phyloP scores from a whole-genome alignment of 2,113 vertebrate genomes.

The Equus quagga region DNA sequence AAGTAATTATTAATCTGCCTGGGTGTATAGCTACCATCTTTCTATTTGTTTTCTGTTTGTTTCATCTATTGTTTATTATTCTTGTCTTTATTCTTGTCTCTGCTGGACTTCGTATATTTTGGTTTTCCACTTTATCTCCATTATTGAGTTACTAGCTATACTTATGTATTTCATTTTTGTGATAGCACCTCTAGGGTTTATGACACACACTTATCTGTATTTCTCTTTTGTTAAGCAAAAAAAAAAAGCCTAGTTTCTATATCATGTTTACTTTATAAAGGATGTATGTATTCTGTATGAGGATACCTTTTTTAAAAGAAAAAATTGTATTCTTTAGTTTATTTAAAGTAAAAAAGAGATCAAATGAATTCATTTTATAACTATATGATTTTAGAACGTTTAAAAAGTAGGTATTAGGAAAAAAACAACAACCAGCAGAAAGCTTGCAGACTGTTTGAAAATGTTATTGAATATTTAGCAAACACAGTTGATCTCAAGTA shows the following conservation, averaged over 20 bases:
- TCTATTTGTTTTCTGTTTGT: neutral
- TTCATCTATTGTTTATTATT: neutral
- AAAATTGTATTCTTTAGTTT: neutral
- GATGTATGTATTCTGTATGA: neutral
- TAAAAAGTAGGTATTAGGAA: neutral
- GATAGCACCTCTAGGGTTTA: neutral
- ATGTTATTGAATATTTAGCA: neutral
- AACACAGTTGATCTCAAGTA: neutral
- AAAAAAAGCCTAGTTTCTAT: neutral
- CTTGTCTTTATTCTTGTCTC: neutral
- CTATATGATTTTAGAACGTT: constrained; percentile 18
- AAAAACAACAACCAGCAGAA: neutral
- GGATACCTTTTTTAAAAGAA: neutral
- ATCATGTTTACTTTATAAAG: neutral
- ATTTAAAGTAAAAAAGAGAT: neutral
- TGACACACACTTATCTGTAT: neutral
- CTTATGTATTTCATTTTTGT: neutral
- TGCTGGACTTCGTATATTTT: neutral
- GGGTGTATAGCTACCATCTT: neutral
- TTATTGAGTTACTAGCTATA: neutral
- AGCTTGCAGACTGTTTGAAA: neutral
- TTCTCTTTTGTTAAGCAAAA: neutral
- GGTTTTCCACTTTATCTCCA: neutral
- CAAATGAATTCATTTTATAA: neutral
- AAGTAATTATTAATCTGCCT: neutral